Evolutionary conservation across 2,888 invertebrate species (phyloP).

Genomic region (Hanleya hanleyi): DNA sequence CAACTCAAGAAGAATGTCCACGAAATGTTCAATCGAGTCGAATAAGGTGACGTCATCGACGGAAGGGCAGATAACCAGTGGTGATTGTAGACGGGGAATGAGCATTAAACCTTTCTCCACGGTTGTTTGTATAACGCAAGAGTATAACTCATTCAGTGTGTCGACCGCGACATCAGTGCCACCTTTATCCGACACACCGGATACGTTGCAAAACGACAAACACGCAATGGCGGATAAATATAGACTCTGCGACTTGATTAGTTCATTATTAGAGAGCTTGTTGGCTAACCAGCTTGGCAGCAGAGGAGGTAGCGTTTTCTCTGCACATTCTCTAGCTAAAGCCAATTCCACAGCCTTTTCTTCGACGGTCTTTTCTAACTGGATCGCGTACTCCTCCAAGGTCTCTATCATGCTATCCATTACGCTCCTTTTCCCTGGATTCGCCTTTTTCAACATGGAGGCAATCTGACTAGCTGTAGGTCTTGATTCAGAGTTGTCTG

Average conservation of each 20-base stretch:
- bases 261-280: slow-evolving; percentile 38
- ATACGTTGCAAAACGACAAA: background rate
- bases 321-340: slow-evolving; percentile 34
- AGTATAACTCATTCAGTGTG: background rate
- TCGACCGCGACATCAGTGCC: background rate
- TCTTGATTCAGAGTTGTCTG: slow-evolving; percentile 26
- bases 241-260: slow-evolving; percentile 42
- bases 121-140: background rate
- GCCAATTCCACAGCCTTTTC: slow-evolving; percentile 41
- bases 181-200: background rate
- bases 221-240: background rate
- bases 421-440: slow-evolving; percentile 41
- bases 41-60: background rate
- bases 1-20: background rate
- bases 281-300: slow-evolving; percentile 47
- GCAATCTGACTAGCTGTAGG: slow-evolving; percentile 9
- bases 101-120: background rate
- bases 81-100: background rate
- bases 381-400: slow-evolving; percentile 47
- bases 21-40: background rate
- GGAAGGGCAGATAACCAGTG: background rate
- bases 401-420: slow-evolving; percentile 57
- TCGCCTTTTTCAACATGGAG: slow-evolving; percentile 7
- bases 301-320: slow-evolving; percentile 49
- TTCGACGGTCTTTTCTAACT: slow-evolving; percentile 51